Evolutionary conservation across 2,888 invertebrate species (phyloP), one percentile per base, ranked within the genome.

Genomic region (Eupithecia inturbata): DNA sequence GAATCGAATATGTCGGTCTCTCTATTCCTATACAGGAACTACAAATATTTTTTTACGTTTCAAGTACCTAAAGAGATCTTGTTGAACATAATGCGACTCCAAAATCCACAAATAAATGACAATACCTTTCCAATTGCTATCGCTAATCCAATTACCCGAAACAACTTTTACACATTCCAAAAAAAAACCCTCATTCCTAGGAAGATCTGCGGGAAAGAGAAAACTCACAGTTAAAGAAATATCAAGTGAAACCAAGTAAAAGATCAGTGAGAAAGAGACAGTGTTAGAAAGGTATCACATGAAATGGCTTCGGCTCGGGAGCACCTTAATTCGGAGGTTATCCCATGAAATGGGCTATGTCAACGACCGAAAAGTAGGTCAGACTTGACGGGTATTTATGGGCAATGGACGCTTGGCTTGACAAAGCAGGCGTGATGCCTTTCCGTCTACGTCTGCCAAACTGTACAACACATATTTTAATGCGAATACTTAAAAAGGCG

Each of bases 351-450:
- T 81, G 82, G 79, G 79, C 78, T 72, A 76, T 81, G 84, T 87
- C 88, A 83, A 82, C 83, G 88, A 86, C 87, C 88, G 72, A 80
- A 70, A 88, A 86, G 80, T 89, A 79, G 89, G 89, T 88, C 88
- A 87, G 84, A 78, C 83, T 85, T 83, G 82, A 82, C 81, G 80
- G 78, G 82, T 89, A 88, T 88, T 84, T 85, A 86, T 86, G 86
- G 80, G 76, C 81, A 77, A 82, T 80, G 82, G 83, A 80, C 82
- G 80, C 80, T 75, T 81, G 81, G 80, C 82, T 85, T 85, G 87
- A 85, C 87, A 84, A 80, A 81, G 75, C 39, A 66, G 9, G 39
- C 75, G 80, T 73, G 76, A 74, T 75, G 75, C 78, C 77, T 68
- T 68, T 75, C 71, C 69, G 75, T 79, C 73, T 76, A 14, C 60